Evolutionary conservation across 2,797 vertebrate species (phyloP).

Genomic region (Sebastes minor): DNA sequence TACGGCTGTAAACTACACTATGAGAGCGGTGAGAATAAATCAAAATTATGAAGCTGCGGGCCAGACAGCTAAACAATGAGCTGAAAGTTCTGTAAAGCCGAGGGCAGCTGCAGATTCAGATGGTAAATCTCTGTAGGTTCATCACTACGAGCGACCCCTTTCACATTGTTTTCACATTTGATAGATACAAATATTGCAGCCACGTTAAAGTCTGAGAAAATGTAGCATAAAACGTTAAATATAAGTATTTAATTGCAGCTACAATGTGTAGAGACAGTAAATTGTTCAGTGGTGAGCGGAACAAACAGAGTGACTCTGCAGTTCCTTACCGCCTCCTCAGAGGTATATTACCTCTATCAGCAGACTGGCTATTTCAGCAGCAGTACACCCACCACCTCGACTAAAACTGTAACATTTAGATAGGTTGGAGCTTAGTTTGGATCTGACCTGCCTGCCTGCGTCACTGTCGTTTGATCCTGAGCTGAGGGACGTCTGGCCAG

Average conservation of each 20-base stretch:
- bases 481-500: conserved; percentile 80
- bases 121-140: background rate
- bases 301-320: conserved; percentile 26
- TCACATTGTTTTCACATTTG: background rate
- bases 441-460: conserved; percentile 76
- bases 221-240: background rate
- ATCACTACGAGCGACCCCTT: background rate
- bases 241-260: background rate
- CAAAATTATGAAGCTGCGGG: background rate
- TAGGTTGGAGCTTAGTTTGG: background rate
- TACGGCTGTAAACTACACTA: background rate
- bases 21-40: background rate
- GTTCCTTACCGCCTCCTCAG: conserved; percentile 34
- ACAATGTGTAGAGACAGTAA: background rate
- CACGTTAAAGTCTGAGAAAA: background rate
- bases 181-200: background rate
- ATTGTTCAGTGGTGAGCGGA: background rate
- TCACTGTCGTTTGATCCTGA: conserved; percentile 82
- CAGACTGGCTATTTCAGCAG: conserved; percentile 37
- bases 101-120: background rate
- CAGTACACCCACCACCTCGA: conserved; percentile 28
- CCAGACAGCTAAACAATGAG: background rate
- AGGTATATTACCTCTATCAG: conserved; percentile 29
- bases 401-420: conserved; percentile 20
- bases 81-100: background rate